Conservation (phyloP, 1,140 invertebrate species). For the Bilobella aurantiaca region DNA sequence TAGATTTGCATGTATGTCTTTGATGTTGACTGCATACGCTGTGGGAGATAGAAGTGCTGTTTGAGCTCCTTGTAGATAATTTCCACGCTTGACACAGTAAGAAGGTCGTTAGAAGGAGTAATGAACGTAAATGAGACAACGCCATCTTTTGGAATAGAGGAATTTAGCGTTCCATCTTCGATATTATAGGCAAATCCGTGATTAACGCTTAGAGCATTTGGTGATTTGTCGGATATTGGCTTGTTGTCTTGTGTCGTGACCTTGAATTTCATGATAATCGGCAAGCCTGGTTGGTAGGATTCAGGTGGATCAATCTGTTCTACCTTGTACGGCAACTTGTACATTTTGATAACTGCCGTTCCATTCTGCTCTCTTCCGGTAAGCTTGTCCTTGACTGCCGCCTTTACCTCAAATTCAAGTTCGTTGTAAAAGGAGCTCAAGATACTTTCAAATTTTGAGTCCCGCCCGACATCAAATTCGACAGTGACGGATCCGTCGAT, state of each 20-base stretch:
- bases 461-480: slow-evolving; percentile 60
- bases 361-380: slow-evolving; percentile 70
- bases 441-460: slow-evolving; percentile 46
- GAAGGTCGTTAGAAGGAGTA: slow-evolving; percentile 45
- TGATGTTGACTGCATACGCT: slow-evolving; percentile 54
- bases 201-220: slow-evolving; percentile 51
- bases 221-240: slow-evolving; percentile 50
- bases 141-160: slow-evolving; percentile 55
- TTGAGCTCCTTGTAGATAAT: slow-evolving; percentile 36
- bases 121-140: slow-evolving; percentile 59
- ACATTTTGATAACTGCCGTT: slow-evolving; percentile 56
- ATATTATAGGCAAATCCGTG: slow-evolving; percentile 56
- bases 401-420: not conserved
- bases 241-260: slow-evolving; percentile 59
- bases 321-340: slow-evolving; percentile 69
- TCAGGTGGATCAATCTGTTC: slow-evolving; percentile 66
- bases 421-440: slow-evolving; percentile 41
- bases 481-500: slow-evolving; percentile 65
- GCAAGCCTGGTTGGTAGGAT: slow-evolving; percentile 63
- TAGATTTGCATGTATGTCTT: slow-evolving; percentile 63
- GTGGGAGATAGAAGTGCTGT: slow-evolving; percentile 37
- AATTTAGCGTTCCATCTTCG: slow-evolving; percentile 48
- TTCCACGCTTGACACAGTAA: slow-evolving; percentile 49
- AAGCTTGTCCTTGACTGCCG: slow-evolving; percentile 60
- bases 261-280: slow-evolving; percentile 46